Conservation (phyloP, 2,888 invertebrate genomes). For the Lithodes maja region DNA sequence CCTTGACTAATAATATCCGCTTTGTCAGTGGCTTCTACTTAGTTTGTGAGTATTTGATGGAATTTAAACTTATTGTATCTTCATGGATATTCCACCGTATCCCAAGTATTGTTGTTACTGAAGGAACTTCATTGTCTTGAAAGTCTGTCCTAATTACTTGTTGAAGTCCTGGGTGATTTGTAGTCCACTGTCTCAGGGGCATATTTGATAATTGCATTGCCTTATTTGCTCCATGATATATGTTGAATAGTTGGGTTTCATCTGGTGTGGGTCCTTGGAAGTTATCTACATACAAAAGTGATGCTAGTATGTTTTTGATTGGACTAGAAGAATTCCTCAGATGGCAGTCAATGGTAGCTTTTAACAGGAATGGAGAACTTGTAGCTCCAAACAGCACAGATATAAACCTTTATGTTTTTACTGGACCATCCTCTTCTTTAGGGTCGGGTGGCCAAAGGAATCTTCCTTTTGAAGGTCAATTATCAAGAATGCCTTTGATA, state of each 20-base stretch:
- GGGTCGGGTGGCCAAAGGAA: constrained; percentile 21
- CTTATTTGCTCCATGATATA: constrained; percentile 17
- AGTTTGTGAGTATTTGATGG: too few relatives aligned
- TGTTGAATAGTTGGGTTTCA: background rate
- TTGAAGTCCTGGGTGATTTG: background rate
- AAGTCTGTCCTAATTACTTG: background rate
- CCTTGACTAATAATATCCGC: too few relatives aligned
- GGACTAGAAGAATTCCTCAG: background rate
- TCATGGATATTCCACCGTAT: constrained; percentile 13
- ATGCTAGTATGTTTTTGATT: background rate
- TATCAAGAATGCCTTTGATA: background rate
- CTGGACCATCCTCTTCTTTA: background rate
- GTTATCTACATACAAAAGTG: constrained; percentile 24
- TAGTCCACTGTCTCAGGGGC: background rate
- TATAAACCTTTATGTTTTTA: constrained; percentile 29
- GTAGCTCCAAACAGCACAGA: constrained; percentile 23
- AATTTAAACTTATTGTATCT: too few relatives aligned
- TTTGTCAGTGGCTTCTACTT: too few relatives aligned
- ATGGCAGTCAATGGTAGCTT: background rate
- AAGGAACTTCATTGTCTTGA: background rate
- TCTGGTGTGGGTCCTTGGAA: background rate
- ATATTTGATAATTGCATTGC: background rate
- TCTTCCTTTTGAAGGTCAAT: background rate
- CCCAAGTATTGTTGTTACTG: background rate
- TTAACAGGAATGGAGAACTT: constrained; percentile 4